Base-by-base conservation (phyloP, 2,888 invertebrate species). In the Mythimna impura region DNA sequence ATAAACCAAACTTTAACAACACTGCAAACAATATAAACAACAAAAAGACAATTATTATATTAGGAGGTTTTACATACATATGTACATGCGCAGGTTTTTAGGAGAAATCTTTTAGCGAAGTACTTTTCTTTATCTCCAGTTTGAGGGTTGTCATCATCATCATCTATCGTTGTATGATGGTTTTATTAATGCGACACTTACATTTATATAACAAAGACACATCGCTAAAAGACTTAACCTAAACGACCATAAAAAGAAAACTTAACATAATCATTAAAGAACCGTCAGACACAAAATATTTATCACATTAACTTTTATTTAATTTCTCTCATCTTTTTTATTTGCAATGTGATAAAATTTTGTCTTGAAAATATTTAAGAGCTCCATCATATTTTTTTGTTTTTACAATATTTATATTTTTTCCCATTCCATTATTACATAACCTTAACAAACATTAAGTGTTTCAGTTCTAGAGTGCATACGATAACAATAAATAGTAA, bases 401-500 rank as follows among this genome's bases (percentile, higher is more conserved):
- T 73, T 85, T 82, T 80, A 71, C 60, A 72, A 55, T 67, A 62
- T 60, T 74, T 70, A 58, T 81, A 63, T 75, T 7, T 61, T 63
- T 63, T 77, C 61, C 61, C 63, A 57, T 85, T 64, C 34, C 20
- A 66, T 65, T 64, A 75, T 64, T 60, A 72, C 34, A 57, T 86
- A 81, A 71, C 78, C 75, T 85, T 75, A 81, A 55, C 72, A 78
- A 77, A 71, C 64, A 81, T 69, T 67, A 77, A 71, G 75, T 80
- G 68, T 76, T 76, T 85, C 82, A 85, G 84, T 85, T 78, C 74
- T 82, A 82, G 71, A 84, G 76, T 72, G 83, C 76, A 64, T 83
- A 83, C 55, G 71, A 66, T 83, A 84, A 84, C 81, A 86, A 85
- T 89, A 89, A 89, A 84, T 84, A 85, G 71, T 91, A 91, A 91